A percentile compares a stretch with the other conserved stretches of the same genome.
Evolutionary conservation across 2,888 invertebrate genomes (phyloP).

Genomic region (Watsonalla cultraria): DNA sequence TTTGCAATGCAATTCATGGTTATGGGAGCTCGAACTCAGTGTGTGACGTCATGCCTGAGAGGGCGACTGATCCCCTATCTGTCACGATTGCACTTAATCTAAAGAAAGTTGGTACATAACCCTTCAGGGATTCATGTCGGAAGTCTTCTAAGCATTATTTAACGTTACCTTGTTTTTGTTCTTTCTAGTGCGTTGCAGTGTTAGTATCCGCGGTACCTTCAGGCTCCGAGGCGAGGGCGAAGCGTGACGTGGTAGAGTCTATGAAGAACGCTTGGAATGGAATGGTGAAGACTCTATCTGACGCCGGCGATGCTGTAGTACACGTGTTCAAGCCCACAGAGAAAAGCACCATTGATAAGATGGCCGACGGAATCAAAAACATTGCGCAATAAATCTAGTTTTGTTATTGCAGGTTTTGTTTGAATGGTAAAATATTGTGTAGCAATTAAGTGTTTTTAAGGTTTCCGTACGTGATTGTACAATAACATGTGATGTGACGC

Average conservation of each 20-base stretch:
- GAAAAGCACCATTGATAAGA: constrained; percentile 52
- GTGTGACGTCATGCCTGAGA: too few relatives aligned
- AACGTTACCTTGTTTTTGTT: constrained; percentile 1
- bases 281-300: constrained; percentile 49
- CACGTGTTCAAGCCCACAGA: constrained; percentile 66
- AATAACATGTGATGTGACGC: too few relatives aligned
- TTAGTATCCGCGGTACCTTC: constrained; percentile 39
- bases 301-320: constrained; percentile 63
- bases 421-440: not conserved
- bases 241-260: constrained; percentile 61
- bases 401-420: constrained; percentile 1
- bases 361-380: constrained; percentile 51
- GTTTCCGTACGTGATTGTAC: too few relatives aligned
- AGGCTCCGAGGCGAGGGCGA: constrained; percentile 26
- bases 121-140: too few relatives aligned
- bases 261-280: constrained; percentile 63
- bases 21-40: too few relatives aligned
- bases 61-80: too few relatives aligned
- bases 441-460: too few relatives aligned
- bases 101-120: too few relatives aligned
- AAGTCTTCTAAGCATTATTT: not conserved
- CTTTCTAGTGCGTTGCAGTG: constrained; percentile 34
- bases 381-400: constrained; percentile 31
- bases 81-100: too few relatives aligned
- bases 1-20: too few relatives aligned